Evolutionary conservation across 37 sponge, comb jelly and placozoan genomes (phyloP).

Genomic region (Beroe forskalii): DNA sequence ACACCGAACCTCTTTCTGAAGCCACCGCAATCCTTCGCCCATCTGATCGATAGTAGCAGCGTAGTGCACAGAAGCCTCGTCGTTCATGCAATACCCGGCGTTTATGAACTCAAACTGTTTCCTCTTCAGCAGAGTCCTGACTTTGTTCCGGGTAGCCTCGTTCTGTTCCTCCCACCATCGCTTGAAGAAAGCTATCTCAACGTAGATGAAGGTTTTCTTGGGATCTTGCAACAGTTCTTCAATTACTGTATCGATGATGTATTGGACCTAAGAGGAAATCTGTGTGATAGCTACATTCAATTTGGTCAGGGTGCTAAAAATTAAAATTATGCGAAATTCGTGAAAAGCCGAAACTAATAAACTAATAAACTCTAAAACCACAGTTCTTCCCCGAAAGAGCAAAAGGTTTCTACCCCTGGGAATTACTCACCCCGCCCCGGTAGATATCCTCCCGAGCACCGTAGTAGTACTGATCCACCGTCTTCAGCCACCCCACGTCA

Average conservation of each 20-base stretch:
- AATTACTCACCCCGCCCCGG: constrained; percentile 27
- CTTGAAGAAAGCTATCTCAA: constrained; percentile 85
- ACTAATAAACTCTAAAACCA: no score
- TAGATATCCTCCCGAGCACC: constrained; percentile 67
- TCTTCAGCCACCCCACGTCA: constrained; percentile 96
- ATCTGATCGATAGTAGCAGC: constrained; percentile 86
- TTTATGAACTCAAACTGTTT: constrained; percentile 91
- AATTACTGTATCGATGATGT: constrained; percentile 81
- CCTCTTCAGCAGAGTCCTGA: constrained; percentile 71
- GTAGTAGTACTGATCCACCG: constrained; percentile 95
- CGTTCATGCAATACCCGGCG: constrained; percentile 97
- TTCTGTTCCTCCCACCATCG: constrained; percentile 84
- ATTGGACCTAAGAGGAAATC: constrained; percentile 69
- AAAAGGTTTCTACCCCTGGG: no score
- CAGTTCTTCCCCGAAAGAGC: no score
- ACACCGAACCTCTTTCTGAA: background rate
- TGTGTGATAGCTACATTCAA: no score
- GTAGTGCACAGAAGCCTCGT: constrained; percentile 90
- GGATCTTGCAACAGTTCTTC: constrained; percentile 71
- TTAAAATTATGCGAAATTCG: no score
- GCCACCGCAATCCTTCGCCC: background rate
- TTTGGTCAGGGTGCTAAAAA: no score
- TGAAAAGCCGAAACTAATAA: no score
- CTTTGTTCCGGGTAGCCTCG: constrained; percentile 68
- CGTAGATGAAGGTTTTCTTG: constrained; percentile 77